These are phyloP conservation scores for Barbus barbus DNA, from an alignment of 2,113 vertebrate genomes.

Conservation along the genomic window DNA sequence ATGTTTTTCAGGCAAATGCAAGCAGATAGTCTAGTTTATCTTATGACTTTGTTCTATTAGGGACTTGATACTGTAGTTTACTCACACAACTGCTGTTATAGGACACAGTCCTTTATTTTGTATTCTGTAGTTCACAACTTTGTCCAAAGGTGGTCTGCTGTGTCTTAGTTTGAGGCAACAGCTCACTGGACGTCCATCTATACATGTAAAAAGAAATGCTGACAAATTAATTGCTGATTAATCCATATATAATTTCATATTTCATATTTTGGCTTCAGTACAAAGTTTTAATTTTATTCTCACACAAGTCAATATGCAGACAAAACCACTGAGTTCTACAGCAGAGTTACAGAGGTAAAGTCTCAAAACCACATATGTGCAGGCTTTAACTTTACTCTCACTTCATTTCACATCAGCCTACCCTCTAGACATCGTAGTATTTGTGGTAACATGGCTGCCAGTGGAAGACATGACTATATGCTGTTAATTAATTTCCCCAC, in stretches of 20 bases:
- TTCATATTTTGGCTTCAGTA: background rate
- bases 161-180: background rate
- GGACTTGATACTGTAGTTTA: background rate
- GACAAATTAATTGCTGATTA: background rate
- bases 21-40: background rate
- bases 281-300: background rate
- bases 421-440: background rate
- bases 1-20: background rate
- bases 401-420: conserved; percentile 11
- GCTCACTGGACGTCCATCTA: conserved; percentile 36
- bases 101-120: conserved; percentile 54
- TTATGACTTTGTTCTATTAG: background rate
- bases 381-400: too few relatives aligned
- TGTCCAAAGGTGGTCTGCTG: fast-evolving
- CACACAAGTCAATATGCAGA: background rate
- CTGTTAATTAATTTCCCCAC: background rate
- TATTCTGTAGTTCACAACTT: conserved; percentile 54
- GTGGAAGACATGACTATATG: background rate
- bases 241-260: background rate
- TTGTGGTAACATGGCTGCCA: background rate
- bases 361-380: conserved; percentile 19
- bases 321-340: background rate
- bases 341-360: background rate
- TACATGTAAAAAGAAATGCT: conserved; percentile 11
- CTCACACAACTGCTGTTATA: conserved; percentile 61